Percentiles rank a stretch among this genome's conserved stretches.
Conservation (phyloP, 2,797 vertebrate genomes). For the Notolepis coatsorum region DNA sequence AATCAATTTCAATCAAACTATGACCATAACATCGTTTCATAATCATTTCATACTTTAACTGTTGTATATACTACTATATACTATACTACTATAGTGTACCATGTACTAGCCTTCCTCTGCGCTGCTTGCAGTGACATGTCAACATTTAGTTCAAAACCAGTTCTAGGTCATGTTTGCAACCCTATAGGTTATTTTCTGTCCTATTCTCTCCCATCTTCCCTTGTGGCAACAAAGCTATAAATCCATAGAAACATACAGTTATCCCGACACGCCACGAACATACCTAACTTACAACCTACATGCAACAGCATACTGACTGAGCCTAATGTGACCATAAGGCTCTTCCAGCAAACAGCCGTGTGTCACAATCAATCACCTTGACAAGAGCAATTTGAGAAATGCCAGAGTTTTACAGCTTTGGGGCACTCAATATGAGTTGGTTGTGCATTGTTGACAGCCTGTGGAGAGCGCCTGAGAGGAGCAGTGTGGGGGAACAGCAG, state of each 20-base stretch:
- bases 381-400: slow-evolving; percentile 51
- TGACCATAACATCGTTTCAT: too few relatives aligned
- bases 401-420: slow-evolving; percentile 44
- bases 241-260: not conserved
- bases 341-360: slow-evolving; percentile 8
- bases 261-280: not conserved
- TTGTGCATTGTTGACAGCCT: slow-evolving; percentile 13
- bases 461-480: slow-evolving; percentile 13
- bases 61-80: too few relatives aligned
- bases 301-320: not conserved
- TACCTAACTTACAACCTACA: not conserved
- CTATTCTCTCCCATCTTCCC: too few relatives aligned
- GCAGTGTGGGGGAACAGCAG: slow-evolving; percentile 31
- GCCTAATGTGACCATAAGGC: slow-evolving; percentile 12
- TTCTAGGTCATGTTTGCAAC: too few relatives aligned
- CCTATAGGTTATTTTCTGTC: too few relatives aligned
- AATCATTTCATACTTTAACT: too few relatives aligned
- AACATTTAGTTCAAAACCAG: too few relatives aligned
- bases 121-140: too few relatives aligned
- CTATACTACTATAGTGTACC: too few relatives aligned
- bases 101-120: too few relatives aligned
- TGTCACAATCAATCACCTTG: slow-evolving; percentile 51
- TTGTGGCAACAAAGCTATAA: not conserved
- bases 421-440: slow-evolving; percentile 8
- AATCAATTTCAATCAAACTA: too few relatives aligned